phyloP scores from a whole-genome alignment of 2,888 invertebrate genomes.

The Hirtodrosophila alboralis region DNA sequence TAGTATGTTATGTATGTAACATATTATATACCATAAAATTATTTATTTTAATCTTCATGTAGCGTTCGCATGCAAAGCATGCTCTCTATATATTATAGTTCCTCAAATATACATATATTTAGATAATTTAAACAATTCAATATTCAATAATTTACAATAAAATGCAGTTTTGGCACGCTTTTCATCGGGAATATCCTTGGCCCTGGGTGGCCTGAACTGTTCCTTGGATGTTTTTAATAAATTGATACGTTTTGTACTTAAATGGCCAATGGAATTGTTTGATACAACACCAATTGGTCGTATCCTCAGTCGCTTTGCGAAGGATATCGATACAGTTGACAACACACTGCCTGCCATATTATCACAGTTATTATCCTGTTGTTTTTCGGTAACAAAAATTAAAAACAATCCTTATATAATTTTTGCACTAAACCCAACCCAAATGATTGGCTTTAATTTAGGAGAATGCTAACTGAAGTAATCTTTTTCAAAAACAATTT shows the following conservation, averaged over 20 bases:
- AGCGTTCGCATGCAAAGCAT: constrained; percentile 38
- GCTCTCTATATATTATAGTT: neutral
- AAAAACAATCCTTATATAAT: neutral
- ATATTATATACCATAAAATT: no score
- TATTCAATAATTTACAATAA: constrained; percentile 45
- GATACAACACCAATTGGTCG: constrained; percentile 92
- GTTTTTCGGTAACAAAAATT: constrained; percentile 84
- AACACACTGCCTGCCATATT: constrained; percentile 84
- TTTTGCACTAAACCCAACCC: no score
- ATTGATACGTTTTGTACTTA: constrained; percentile 87
- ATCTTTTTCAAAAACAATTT: neutral
- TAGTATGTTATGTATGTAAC: neutral
- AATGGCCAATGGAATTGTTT: constrained; percentile 90
- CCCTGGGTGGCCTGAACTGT: constrained; percentile 85
- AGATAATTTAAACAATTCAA: no score
- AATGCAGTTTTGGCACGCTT: constrained; percentile 81
- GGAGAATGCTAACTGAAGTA: no score
- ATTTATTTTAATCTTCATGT: neutral
- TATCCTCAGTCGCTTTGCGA: constrained; percentile 88
- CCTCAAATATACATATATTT: constrained; percentile 6
- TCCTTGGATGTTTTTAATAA: constrained; percentile 86
- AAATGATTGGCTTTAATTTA: no score
- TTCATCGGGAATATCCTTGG: constrained; percentile 82
- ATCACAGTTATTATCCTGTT: constrained; percentile 83
- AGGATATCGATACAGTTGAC: constrained; percentile 87